Percentiles rank a stretch among this genome's conserved stretches.
Conservation (phyloP, 1,140 invertebrate genomes). For the Platorchestia sp. region DNA sequence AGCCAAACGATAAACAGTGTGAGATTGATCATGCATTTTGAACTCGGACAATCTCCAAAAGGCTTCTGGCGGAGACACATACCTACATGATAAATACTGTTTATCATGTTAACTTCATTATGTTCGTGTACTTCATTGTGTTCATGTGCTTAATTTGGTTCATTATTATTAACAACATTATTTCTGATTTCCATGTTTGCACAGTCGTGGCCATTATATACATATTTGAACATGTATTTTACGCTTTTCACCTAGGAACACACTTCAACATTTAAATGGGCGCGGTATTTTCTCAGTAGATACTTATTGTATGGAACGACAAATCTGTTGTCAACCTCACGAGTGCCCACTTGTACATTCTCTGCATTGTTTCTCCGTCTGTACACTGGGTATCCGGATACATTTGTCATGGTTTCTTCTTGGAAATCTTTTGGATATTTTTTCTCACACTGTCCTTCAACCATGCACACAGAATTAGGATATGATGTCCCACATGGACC, state of each 20-base stretch:
- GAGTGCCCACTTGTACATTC: neutral
- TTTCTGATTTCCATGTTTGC: neutral
- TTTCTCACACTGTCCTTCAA: constrained; percentile 13
- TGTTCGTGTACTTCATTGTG: constrained; percentile 28
- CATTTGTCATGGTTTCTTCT: constrained; percentile 38
- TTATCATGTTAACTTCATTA: constrained; percentile 39
- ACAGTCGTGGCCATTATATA: neutral
- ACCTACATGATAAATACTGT: constrained; percentile 37
- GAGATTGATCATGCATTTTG: constrained; percentile 18
- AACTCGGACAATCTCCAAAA: constrained; percentile 18
- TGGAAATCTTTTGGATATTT: constrained; percentile 26
- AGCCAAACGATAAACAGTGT: neutral
- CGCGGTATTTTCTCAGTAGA: constrained; percentile 32
- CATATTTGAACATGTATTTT: constrained; percentile 38
- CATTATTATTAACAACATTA: no score
- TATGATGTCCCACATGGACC: constrained; percentile 1
- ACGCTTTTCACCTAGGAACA: constrained; percentile 20
- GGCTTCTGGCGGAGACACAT: constrained; percentile 40
- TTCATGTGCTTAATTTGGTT: neutral
- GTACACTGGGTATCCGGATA: constrained; percentile 19
- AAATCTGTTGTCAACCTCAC: constrained; percentile 20
- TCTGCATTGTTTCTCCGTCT: constrained; percentile 35
- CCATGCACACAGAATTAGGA: constrained; percentile 33
- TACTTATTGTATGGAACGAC: constrained; percentile 34
- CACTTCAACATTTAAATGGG: constrained; percentile 42